Evolutionary conservation across 1,140 invertebrate genomes (phyloP), one percentile per base, ranked within the genome.

Genomic region (Diprion similis): DNA sequence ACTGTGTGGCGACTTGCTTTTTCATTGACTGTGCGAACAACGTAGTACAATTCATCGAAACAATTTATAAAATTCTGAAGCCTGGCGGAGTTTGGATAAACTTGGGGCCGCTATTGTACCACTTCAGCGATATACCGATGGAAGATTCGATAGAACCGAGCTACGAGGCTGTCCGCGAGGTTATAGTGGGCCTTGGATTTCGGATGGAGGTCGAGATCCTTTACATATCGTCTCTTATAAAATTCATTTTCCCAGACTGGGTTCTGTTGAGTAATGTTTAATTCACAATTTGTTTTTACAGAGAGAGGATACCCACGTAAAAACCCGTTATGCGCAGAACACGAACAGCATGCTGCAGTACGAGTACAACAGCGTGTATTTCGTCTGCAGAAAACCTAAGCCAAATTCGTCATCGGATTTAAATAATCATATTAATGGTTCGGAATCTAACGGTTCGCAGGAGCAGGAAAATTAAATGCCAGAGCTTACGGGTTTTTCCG

Each of bases 11-110:
- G 0, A 98, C 98, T 0, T 98, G 98, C 79, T 99, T 99, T 87
- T 99, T 99, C 84, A 96, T 99, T 73, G 98, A 99, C 85, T 99
- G 98, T 83, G 98, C 98, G 15, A 94, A 96, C 71, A 99, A 99
- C 86, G 94, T 99, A 8, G 94, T 99, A 45, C 93, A 94, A 75
- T 99, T 99, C 81, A 94, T 99, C 68, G 97, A 99, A 89, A 95
- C 94, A 19, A 99, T 99, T 82, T 97, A 94, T 85, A 92, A 93
- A 72, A 98, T 99, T 81, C 86, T 99, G 4, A 95, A 95, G 85
- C 95, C 96, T 13, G 95, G 95, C 4, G 95, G 95, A 0, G 86
- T 94, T 75, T 97, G 96, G 96, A 92, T 97, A 72, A 97, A 97
- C 89, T 86, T 97, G 78, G 98, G 98, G 24, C 98, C 98, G 19